Base-by-base conservation (phyloP, 1,140 invertebrate genomes). In the Acromyrmex heyeri region DNA sequence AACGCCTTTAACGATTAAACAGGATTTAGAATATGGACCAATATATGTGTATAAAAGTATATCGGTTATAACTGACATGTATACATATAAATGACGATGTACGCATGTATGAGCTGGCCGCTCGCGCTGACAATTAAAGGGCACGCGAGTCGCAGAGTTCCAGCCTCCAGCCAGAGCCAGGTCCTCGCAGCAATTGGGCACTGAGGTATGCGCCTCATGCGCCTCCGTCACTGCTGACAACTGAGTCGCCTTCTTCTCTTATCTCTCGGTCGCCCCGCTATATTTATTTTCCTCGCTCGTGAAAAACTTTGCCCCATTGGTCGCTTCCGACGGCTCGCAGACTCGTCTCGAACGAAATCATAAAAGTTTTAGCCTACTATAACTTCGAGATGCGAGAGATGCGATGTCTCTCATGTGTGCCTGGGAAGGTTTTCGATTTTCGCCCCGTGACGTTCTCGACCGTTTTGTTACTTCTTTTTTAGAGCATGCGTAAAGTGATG, bases 281-380 rank as follows among this genome's bases (percentile, higher is more conserved):
- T 91, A 34, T 34, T 90, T 88, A 83, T 91, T 88, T 90, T 91
- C 79, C 2, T 61, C 62, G 53, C n/a, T 44, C 62, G 69, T 73
- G 70, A 86, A 81, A 83, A 73, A 62, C 75, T 83, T 57, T 24
- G 44, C 21, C 18, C 57, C 55, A 57, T 50, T n/a, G 55, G 18
- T 10, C 18, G 14, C 38, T 7, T 10, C 50, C 59, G 34, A 34
- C 61, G 69, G n/a, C 76, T 27, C 55, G 10, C 64, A 16, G 82
- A 50, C 77, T 73, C 90, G 61, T 76, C 87, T 87, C 86, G 87
- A 92, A 91, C 81, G 91, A 90, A 92, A 92, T 92, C 91, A 92
- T 92, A 92, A 92, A 92, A 92, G 86, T 92, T 92, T 92, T 81
- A 90, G 87, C 81, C 90, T 92, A 90, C 86, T 92, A 87, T 85